Percentiles rank a stretch among this genome's conserved stretches.
These are phyloP conservation scores for Dromius quadrimaculatus DNA, from an alignment of 2,888 invertebrate genomes.

Conservation along the genomic window DNA sequence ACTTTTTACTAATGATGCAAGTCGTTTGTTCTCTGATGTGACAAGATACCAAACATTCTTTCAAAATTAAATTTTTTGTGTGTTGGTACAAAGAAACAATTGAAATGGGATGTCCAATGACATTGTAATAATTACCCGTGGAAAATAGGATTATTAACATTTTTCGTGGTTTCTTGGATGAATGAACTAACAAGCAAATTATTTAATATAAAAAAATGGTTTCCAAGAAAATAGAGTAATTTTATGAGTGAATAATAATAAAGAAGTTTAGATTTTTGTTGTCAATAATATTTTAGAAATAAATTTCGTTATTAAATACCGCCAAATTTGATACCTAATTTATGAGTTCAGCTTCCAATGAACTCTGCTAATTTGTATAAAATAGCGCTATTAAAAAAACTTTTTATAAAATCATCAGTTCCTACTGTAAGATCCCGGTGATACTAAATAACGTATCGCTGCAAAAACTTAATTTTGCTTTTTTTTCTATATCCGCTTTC, in stretches of 20 bases:
- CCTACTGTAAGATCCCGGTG: constrained; percentile 21
- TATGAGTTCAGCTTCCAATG: no score
- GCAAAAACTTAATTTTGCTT: constrained; percentile 41
- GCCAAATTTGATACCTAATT: no score
- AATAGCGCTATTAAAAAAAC: no score
- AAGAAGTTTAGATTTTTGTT: no score
- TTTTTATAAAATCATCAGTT: no score
- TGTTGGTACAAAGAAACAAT: constrained; percentile 34
- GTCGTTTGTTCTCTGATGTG: constrained; percentile 16
- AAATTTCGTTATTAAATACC: no score
- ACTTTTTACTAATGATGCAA: constrained; percentile 36
- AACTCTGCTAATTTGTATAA: no score
- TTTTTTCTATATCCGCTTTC: constrained; percentile 42
- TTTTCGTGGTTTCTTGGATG: constrained; percentile 5
- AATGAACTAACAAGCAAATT: background rate
- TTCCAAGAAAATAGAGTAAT: no score
- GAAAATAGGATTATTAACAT: constrained; percentile 6
- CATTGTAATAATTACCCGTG: background rate
- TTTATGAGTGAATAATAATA: no score
- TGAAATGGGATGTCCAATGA: constrained; percentile 17
- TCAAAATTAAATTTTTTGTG: constrained; percentile 18
- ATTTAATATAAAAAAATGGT: no score
- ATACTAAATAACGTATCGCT: constrained; percentile 8
- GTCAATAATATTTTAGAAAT: no score
- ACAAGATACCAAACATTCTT: constrained; percentile 34